Evolutionary conservation across 1,140 invertebrate genomes (phyloP), one percentile per base, ranked within the genome.

Genomic region (Watersipora subatra): DNA sequence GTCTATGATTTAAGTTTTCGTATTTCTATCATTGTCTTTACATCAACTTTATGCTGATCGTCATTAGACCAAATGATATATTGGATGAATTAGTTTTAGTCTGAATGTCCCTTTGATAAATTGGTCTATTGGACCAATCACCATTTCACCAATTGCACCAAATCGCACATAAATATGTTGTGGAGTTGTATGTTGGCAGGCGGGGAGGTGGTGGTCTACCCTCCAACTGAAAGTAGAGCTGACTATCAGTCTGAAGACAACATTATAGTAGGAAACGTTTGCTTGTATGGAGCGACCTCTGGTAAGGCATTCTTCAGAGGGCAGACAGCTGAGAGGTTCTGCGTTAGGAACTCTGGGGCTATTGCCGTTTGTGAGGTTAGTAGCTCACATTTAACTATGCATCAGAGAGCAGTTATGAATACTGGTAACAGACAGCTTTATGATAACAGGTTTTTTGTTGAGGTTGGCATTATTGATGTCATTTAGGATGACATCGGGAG

Each of bases 251-350:
- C 93, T 1, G 91, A 95, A 68, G 84, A 91, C 2, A 99, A 99
- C 77, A 92, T 97, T 1, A 94, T 99, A 69, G 93, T 94, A 30
- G 96, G 96, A 28, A 99, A 99, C 80, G 96, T 98, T 2, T 97
- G 93, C 69, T 81, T 99, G 57, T 99, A 99, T 76, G 96, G 96
- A 64, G 96, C 95, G 17, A 98, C 95, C 12, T 87, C 86, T 27
- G 96, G 96, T 20, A 88, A 86, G 69, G 93, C 93, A 2, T 98
- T 91, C 78, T 94, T 99, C 84, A 83, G 95, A 57, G 96, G 96
- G 63, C 92, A 97, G 71, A 94, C 92, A 17, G 93, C 94, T 2
- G 96, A 99, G 81, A 86, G 96, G 61, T 99, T 99, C 82, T 94
- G 91, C 78, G 96, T 99, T 19, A 84, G 96, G 67, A 99, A 99